A percentile compares a stretch with the other conserved stretches of the same genome.
Conservation (phyloP, 2,888 invertebrate species). For the Noctua janthina region DNA sequence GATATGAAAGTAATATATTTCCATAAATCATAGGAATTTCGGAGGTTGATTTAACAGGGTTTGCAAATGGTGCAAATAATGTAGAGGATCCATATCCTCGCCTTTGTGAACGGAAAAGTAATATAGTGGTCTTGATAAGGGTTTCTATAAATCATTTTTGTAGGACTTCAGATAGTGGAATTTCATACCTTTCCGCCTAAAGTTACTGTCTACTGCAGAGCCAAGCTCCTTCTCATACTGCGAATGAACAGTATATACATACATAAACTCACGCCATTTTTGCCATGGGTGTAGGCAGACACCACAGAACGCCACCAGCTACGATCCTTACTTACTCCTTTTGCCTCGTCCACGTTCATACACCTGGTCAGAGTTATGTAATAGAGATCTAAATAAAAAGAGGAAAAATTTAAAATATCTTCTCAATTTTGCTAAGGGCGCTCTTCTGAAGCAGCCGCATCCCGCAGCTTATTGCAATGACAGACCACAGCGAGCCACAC, state of each 20-base stretch:
- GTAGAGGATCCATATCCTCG: slow-evolving; percentile 23
- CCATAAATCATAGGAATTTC: slow-evolving; percentile 34
- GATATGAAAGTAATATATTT: slow-evolving; percentile 40
- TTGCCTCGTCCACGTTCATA: neutral
- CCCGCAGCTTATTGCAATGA: neutral
- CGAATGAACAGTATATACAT: neutral
- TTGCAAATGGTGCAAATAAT: slow-evolving; percentile 46
- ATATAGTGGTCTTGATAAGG: slow-evolving; percentile 22
- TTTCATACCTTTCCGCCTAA: neutral
- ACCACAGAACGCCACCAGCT: neutral
- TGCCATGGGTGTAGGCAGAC: neutral
- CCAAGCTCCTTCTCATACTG: neutral
- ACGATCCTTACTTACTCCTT: neutral
- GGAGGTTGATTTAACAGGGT: slow-evolving; percentile 39
- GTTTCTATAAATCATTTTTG: slow-evolving; percentile 17
- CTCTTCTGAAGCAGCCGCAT: neutral
- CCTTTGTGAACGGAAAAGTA: slow-evolving; percentile 29
- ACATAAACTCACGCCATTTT: neutral
- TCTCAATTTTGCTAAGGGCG: neutral
- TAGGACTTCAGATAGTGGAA: neutral
- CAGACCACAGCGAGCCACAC: neutral
- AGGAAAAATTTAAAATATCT: neutral
- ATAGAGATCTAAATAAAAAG: neutral
- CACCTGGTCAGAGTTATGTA: neutral
- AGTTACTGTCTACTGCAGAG: neutral